Evolutionary conservation across 2,797 vertebrate genomes (phyloP), one percentile per base, ranked within the genome.

Genomic region (Esox masquinongy): DNA sequence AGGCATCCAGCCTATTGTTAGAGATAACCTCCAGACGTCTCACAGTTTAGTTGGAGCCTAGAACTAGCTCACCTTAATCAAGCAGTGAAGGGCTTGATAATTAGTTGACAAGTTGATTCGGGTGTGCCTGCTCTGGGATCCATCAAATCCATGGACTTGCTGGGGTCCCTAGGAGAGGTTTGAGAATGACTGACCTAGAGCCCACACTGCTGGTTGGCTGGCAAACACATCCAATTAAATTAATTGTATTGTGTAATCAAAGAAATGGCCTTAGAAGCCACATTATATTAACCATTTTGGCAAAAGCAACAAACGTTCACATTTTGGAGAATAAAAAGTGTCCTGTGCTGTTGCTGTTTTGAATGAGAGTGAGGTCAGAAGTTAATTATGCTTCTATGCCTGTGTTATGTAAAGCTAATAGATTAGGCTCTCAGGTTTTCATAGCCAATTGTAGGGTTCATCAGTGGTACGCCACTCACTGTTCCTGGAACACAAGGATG

Each of bases 271-370:
- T 70, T 0, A 72, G 47, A 69, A 72, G 70, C 36, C 73, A 24
- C 53, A 77, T 67, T 75, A 53, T 76, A 83, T 81, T 80, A 80
- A 73, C 74, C 61, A 75, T 73, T 80, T 76, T 56, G 49, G 53
- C 19, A 8, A 47, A 71, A 79, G 68, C 68, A 77, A 72, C 43
- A 14, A 47, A 1, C 43, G 12, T 47, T 47, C 56, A 61, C 56
- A 24, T 22, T 19, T 29, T 66, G 63, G 24, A 17, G 29, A 66
- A 66, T 29, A 66, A 15, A 31, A 66, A 3, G 29, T 12, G 43
- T 47, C 43, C 43, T 47, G 63, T 16, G 63, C 16, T 29, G 29
- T 31, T 66, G 56, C 56, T 15, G 61, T 76, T 36, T n/a, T 1
- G 6, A 26, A 56, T 67, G 17, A 56, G 63, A 39, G 43, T 5